phyloP scores from a whole-genome alignment of 2,797 vertebrate genomes.

The Macroramphosus scolopax region DNA sequence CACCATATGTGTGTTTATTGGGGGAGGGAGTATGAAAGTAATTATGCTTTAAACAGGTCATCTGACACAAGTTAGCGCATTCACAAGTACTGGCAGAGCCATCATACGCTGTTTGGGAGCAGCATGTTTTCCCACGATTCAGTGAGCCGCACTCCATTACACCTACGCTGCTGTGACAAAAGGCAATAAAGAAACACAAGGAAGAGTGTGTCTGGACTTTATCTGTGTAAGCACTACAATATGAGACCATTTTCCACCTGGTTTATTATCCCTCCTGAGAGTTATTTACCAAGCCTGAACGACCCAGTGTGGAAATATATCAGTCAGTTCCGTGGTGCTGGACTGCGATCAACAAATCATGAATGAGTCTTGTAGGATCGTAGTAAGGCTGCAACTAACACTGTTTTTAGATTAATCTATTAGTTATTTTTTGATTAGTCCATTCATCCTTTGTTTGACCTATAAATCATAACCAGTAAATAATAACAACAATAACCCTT shows the following conservation, averaged over 20 bases:
- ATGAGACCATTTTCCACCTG: conserved; percentile 28
- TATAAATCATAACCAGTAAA: too few species aligned
- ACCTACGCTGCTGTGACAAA: conserved; percentile 33
- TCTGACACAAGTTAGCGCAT: conserved; percentile 12
- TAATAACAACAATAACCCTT: too few species aligned
- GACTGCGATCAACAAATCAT: conserved; percentile 14
- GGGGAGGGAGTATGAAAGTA: conserved; percentile 3
- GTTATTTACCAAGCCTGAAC: conserved; percentile 31
- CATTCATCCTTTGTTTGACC: too few species aligned
- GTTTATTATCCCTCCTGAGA: conserved; percentile 39
- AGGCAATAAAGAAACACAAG: conserved; percentile 45
- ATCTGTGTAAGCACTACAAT: conserved; percentile 40
- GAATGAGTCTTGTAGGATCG: too few species aligned
- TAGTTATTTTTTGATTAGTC: too few species aligned
- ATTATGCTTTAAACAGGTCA: conserved; percentile 9
- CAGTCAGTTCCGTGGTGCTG: conserved; percentile 28
- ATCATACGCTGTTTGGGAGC: conserved; percentile 34
- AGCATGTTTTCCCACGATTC: conserved; percentile 44
- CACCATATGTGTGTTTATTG: too few species aligned
- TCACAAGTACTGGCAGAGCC: conserved; percentile 10
- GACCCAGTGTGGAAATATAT: conserved; percentile 22
- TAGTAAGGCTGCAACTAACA: conserved; percentile 6
- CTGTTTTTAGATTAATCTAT: background rate
- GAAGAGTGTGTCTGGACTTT: conserved; percentile 14
- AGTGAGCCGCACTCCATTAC: conserved; percentile 35